A percentile compares a stretch with the other conserved stretches of the same genome.
phyloP scores from a whole-genome alignment of 1,140 invertebrate genomes.

The Drosophila mayri region DNA sequence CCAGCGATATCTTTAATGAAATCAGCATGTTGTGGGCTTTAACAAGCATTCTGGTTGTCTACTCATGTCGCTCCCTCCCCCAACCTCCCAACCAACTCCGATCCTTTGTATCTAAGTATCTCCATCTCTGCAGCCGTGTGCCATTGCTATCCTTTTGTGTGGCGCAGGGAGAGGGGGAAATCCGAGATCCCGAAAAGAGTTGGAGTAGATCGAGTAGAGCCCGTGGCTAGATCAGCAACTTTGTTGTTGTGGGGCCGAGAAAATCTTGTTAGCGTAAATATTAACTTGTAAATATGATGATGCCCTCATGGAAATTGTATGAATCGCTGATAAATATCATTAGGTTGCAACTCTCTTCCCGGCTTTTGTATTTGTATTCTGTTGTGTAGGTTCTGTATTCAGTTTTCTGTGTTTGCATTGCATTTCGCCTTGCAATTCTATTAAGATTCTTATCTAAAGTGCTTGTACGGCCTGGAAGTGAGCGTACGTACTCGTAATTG shows the following conservation, averaged over 20 bases:
- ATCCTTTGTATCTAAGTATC: constrained; percentile 16
- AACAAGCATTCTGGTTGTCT: constrained; percentile 83
- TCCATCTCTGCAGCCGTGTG: constrained; percentile 36
- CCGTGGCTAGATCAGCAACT: constrained; percentile 55
- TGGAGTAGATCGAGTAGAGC: constrained; percentile 14
- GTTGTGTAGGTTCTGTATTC: constrained; percentile 5
- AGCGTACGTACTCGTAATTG: constrained; percentile 70
- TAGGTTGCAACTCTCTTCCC: constrained; percentile 48
- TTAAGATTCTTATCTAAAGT: constrained; percentile 81
- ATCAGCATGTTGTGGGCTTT: constrained; percentile 81
- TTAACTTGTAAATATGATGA: constrained; percentile 85
- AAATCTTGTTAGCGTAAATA: constrained; percentile 84
- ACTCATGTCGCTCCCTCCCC: constrained; percentile 56
- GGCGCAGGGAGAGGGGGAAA: constrained; percentile 6
- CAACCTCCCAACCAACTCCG: neutral
- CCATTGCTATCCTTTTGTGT: constrained; percentile 67
- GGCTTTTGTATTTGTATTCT: constrained; percentile 2
- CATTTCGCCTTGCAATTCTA: constrained; percentile 79
- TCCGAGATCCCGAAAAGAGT: constrained; percentile 30
- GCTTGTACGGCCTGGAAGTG: constrained; percentile 64
- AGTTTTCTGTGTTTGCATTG: constrained; percentile 59
- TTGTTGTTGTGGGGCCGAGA: constrained; percentile 31
- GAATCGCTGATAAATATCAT: constrained; percentile 83
- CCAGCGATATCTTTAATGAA: constrained; percentile 79
- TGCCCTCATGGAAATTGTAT: constrained; percentile 83